Evolutionary conservation across 1,140 invertebrate species (phyloP).

Genomic region (Zaprionus tsacasi): DNA sequence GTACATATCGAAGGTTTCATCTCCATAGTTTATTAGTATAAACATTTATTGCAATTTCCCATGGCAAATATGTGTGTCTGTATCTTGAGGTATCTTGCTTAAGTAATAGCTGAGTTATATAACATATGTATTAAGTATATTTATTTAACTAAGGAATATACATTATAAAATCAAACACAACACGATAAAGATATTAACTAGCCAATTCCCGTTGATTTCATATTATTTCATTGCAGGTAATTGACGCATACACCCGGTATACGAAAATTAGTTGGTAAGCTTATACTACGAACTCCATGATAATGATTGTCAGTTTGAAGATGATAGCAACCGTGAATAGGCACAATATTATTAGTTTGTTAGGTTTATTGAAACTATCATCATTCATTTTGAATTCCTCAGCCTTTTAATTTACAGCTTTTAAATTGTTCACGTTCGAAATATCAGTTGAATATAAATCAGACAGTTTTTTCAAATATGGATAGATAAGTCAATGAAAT

Average conservation of each 20-base stretch:
- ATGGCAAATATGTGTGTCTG: background rate
- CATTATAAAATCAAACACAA: background rate
- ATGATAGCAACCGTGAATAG: conserved; percentile 53
- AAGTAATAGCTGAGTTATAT: background rate
- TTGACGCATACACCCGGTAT: background rate
- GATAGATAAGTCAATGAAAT: background rate
- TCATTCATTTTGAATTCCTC: conserved; percentile 7
- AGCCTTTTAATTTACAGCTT: background rate
- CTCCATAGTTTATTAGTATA: conserved; percentile 35
- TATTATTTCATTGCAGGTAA: conserved; percentile 41
- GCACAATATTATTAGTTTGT: conserved; percentile 41
- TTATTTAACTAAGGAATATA: background rate
- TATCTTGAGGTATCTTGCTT: background rate
- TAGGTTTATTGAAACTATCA: conserved; percentile 29
- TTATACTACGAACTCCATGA: conserved; percentile 52
- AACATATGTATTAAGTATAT: background rate
- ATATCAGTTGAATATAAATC: background rate
- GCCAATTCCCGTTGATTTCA: background rate
- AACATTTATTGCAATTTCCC: background rate
- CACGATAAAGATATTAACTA: background rate
- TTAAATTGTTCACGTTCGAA: background rate
- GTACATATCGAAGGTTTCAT: no score
- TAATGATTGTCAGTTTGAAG: conserved; percentile 54
- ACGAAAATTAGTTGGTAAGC: conserved; percentile 40
- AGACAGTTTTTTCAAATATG: background rate